A percentile compares a stretch with the other conserved stretches of the same genome.
These are phyloP conservation scores for Carcinoscorpius rotundicauda DNA, from an alignment of 1,140 invertebrate genomes.

Conservation along the genomic window DNA sequence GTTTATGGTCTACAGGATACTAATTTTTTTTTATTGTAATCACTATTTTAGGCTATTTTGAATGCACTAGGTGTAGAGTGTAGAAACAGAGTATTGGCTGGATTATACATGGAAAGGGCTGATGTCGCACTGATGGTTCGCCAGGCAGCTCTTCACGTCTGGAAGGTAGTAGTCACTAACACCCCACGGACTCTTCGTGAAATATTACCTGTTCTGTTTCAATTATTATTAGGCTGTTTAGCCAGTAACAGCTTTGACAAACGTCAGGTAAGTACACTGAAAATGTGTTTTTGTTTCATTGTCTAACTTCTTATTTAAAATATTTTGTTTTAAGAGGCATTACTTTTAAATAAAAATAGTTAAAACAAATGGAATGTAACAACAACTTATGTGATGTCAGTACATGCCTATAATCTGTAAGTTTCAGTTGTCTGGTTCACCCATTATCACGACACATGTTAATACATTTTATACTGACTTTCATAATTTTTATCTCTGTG, in stretches of 20 bases:
- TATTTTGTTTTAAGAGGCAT: too few relatives aligned
- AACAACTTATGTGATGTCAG: too few relatives aligned
- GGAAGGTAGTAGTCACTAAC: conserved; percentile 92
- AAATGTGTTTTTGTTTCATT: too few relatives aligned
- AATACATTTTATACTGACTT: too few relatives aligned
- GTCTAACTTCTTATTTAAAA: too few relatives aligned
- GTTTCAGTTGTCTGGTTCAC: too few relatives aligned
- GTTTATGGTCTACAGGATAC: too few relatives aligned
- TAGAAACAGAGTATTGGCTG: conserved; percentile 84
- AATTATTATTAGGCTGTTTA: conserved; percentile 77
- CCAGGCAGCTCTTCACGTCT: conserved; percentile 93
- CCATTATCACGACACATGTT: too few relatives aligned
- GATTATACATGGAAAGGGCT: conserved; percentile 93
- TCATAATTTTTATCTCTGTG: too few relatives aligned
- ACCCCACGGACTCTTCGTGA: conserved; percentile 92
- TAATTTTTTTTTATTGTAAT: conserved; percentile 4
- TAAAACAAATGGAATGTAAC: too few relatives aligned
- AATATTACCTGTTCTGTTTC: conserved; percentile 89
- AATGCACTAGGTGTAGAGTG: conserved; percentile 72
- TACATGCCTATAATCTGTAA: too few relatives aligned
- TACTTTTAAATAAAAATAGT: too few relatives aligned
- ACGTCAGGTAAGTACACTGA: conserved; percentile 46
- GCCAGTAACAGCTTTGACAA: conserved; percentile 94
- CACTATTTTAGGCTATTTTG: conserved; percentile 58
- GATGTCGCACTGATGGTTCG: conserved; percentile 94